Evolutionary conservation across 1,140 invertebrate genomes (phyloP), one percentile per base, ranked within the genome.

Genomic region (Holcopasites calliopsidis): DNA sequence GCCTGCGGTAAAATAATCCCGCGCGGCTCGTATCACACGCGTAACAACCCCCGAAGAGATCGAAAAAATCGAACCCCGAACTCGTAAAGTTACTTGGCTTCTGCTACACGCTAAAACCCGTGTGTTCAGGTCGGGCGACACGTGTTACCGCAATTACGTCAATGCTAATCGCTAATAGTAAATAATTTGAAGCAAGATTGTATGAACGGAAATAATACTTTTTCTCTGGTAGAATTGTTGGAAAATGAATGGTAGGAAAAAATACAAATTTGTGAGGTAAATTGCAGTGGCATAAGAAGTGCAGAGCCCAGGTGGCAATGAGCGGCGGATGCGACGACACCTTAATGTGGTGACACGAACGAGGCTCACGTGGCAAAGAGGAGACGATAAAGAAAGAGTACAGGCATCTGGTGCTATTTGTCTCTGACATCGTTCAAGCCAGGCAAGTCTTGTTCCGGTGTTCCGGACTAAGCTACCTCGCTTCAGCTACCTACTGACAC

Each of bases 1-100:
- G 49, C 28, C 70, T 76, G 58, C 35, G 61, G 60, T 71, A 83
- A 83, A 83, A 82, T 82, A 82, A 82, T 79, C 62, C 68, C 72
- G 33, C 5, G 26, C 49, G 35, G 50, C 52, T 66, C 69, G 33
- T 80, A 73, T 73, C 60, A 16, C 33, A 44, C 33, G 76, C 66
- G 52, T 78, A 68, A 70, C 60, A 35, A 71, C 42, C 38, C 49
- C 21, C 26, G 16, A 73, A 80, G 35, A 80, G 66, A 83, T 79
- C 62, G 70, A 78, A 76, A 54, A 47, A 82, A 83, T 38, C 65
- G 66, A 79, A 79, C 72, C 28, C 50, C 28, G 35, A 33, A 76
- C 58, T 76, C 77, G 62, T 76, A 83, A 77, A 80, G 33, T 79
- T 73, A 7, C 44, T 40, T 50, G 73, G 47, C 57, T 82, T 80